Base-by-base conservation (phyloP, 2,113 vertebrate species). In the Xenus cinereus region DNA sequence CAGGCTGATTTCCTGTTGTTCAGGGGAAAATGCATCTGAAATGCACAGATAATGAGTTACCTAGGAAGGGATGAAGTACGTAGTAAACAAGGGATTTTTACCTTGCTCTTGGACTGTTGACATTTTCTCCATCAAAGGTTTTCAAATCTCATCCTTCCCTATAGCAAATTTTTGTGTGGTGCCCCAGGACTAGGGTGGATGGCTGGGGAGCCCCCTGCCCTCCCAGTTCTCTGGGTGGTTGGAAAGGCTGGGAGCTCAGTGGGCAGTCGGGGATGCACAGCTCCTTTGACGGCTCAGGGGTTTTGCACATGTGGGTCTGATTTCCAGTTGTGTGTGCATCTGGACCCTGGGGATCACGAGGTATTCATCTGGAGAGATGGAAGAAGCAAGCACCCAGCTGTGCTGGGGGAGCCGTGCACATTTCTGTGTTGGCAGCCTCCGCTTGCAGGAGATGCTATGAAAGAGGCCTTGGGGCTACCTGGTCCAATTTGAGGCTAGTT, bases 271-370 rank as follows among this genome's bases (percentile, higher is more conserved):
- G 18, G 7, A 2, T 60, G 33, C 69, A 68, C 35, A 51, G 30
- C 62, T 89, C 33, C 22, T 89, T 57, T 74, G 33, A 32, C 3
- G 3, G 28, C 39, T 80, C 41, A 39, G 82, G 50, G 50, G 37
- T 69, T 95, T 80, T 0, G 0, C 14, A 3, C 0, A 0, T 43
- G 27, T 64, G 30, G 8, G 10, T 48, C 66, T 84, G 27, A 59
- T 63, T 95, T 81, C 73, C 68, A 33, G 13, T 48, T 8, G 3
- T 63, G 14, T 0, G 0, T 41, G 57, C 32, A 60, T 18, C 33
- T 84, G 68, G 41, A 66, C 26, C 21, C 50, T 69, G 37, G 28
- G 22, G 35, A 50, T 50, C 63, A 41, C 1, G 2, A 84, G 32
- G 27, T 41, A n/a, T 72, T 79, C 28, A 46, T 56, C 67, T 74